Evolutionary conservation across 2,797 vertebrate species (phyloP).

Genomic region (Enteromius thamalakanensis): DNA sequence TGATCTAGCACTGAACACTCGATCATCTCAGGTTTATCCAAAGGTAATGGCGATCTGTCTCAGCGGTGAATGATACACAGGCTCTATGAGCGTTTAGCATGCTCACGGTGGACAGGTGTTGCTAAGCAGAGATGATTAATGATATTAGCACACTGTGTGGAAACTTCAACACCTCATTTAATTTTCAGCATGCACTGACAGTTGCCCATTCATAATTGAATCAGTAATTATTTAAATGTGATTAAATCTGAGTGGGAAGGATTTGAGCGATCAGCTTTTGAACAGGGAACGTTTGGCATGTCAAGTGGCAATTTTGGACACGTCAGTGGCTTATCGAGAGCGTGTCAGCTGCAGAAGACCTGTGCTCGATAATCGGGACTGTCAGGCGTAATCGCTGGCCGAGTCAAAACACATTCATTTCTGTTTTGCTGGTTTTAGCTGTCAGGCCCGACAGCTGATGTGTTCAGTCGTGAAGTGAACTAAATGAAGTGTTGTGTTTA

Average conservation of each 20-base stretch:
- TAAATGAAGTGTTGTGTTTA: slow-evolving; percentile 27
- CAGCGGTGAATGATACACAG: slow-evolving; percentile 1
- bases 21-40: slow-evolving; percentile 38
- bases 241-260: slow-evolving; percentile 48
- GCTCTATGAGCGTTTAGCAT: neutral
- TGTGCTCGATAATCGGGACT: slow-evolving; percentile 34
- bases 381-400: slow-evolving; percentile 15
- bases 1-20: neutral
- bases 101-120: slow-evolving; percentile 34
- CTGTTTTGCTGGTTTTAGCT: neutral
- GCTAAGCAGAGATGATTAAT: slow-evolving; percentile 39
- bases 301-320: slow-evolving; percentile 33
- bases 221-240: slow-evolving; percentile 55
- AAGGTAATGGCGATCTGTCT: neutral
- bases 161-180: slow-evolving; percentile 44
- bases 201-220: slow-evolving; percentile 50
- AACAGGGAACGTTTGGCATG: slow-evolving; percentile 34
- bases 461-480: slow-evolving; percentile 18
- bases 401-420: slow-evolving; percentile 20
- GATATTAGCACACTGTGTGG: slow-evolving; percentile 15
- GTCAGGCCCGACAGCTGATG: slow-evolving; percentile 30
- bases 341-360: slow-evolving; percentile 26
- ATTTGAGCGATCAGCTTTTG: slow-evolving; percentile 40
- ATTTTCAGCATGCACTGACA: slow-evolving; percentile 37
- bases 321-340: slow-evolving; percentile 11